phyloP scores from a whole-genome alignment of 2,888 invertebrate species.

The Cryptocephalus moraei region DNA sequence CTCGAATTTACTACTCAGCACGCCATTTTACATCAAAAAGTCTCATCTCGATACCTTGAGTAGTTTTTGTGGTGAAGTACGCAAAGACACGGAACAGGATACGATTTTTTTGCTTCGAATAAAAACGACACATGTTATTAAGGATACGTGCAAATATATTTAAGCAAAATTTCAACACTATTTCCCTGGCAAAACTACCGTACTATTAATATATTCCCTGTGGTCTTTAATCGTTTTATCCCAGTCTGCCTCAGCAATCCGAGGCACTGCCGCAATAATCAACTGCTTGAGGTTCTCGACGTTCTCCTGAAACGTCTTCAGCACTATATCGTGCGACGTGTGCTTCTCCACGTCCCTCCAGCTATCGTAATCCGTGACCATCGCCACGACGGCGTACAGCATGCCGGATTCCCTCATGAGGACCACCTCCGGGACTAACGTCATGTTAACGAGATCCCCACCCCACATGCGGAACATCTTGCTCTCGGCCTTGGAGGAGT shows the following conservation, averaged over 20 bases:
- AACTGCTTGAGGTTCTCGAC: slow-evolving; percentile 66
- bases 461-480: slow-evolving; percentile 79
- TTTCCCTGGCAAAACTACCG: no score
- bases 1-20: no score
- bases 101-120: no score
- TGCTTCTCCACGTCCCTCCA: slow-evolving; percentile 69
- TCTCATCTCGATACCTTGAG: no score
- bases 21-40: no score
- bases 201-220: no score
- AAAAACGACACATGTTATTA: no score
- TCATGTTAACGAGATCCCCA: slow-evolving; percentile 92
- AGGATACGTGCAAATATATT: no score
- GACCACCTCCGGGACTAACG: slow-evolving; percentile 89
- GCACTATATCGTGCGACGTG: slow-evolving; percentile 61
- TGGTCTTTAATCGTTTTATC: slow-evolving; percentile 43
- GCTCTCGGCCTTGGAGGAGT: slow-evolving; percentile 89
- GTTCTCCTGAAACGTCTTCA: slow-evolving; percentile 70
- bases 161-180: no score
- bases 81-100: no score
- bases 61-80: no score
- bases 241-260: slow-evolving; percentile 66
- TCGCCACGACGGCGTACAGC: slow-evolving; percentile 82
- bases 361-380: slow-evolving; percentile 97
- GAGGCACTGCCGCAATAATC: slow-evolving; percentile 58
- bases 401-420: slow-evolving; percentile 92